Evolutionary conservation across 2,113 vertebrate genomes (phyloP).

Genomic region (Pipra filicauda): DNA sequence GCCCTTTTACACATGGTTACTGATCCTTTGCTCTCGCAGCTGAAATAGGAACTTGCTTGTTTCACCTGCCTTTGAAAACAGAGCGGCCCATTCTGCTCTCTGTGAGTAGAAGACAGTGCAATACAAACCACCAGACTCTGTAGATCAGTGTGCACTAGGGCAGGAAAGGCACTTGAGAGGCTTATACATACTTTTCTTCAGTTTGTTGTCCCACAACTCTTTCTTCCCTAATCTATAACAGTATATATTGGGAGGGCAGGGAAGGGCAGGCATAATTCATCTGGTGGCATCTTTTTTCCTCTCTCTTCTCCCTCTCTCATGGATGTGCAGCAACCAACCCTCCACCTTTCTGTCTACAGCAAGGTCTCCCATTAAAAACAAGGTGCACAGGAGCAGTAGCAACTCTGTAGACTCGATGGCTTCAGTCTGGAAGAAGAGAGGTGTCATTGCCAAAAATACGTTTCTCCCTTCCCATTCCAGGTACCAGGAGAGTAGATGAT

Average conservation of each 20-base stretch:
- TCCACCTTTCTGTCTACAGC: not conserved
- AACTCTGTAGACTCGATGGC: not conserved
- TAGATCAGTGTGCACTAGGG: not conserved
- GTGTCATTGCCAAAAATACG: not conserved
- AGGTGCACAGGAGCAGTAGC: not conserved
- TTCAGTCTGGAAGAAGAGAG: not conserved
- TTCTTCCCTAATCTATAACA: not conserved
- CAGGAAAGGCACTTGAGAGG: not conserved
- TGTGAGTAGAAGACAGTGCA: not conserved
- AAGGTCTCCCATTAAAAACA: not conserved
- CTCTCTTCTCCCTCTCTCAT: not conserved
- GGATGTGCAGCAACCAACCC: not conserved
- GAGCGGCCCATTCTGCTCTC: not conserved
- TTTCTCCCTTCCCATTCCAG: not conserved
- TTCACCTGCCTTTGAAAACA: not conserved
- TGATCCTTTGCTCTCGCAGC: rapidly evolving
- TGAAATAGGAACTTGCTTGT: not conserved
- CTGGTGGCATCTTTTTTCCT: not conserved
- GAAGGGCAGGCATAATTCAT: not conserved
- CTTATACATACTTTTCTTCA: not conserved
- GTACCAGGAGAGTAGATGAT: not conserved
- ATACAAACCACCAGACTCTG: not conserved
- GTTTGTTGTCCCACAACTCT: not conserved
- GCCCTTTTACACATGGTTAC: not conserved
- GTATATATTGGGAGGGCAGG: not conserved